Evolutionary conservation across 2,113 vertebrate species (phyloP), one percentile per base, ranked within the genome.

Genomic region (Psophia crepitans): DNA sequence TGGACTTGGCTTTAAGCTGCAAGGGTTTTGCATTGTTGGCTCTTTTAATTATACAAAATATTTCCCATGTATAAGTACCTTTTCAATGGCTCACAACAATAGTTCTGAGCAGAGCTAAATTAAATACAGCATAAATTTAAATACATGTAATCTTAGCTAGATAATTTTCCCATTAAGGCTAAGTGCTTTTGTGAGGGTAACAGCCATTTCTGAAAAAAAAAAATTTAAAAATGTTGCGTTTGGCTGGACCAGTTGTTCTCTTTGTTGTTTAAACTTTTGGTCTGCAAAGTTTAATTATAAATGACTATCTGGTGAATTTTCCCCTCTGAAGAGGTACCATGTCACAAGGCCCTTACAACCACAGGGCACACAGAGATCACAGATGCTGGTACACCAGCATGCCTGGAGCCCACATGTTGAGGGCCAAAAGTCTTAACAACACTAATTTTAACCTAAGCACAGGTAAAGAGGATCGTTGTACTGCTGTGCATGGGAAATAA

Each of bases 61-160:
- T 85, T 90, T 96, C n/a, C 35, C 68, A 39, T 0, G 0, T 66
- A 30, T 61, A 91, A 83, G 13, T 76, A 75, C 41, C 65, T 90
- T 60, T 79, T 65, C 46, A 74, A 5, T 77, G 58, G 41, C 71
- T 85, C 58, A 48, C 17, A 91, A 51, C 76, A 89, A 51, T 53
- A 75, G 48, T 48, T 89, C 39, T 51, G 20, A 84, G 44, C 22
- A 87, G 27, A 94, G 7, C 20, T 81, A 84, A 89, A 94, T 86
- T 63, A 92, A 95, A 92, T 82, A 35, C 39, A 73, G 44, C 32
- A 83, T 44, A 88, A 90, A 90, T 90, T 88, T 86, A 73, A 93
- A 86, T 39, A 69, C 27, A 23, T 39, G 35, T 66, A 76, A 82
- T 76, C 26, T 64, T 87, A 69, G 53, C 44, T 83, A 95, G 53